These are phyloP conservation scores for Eueides isabella DNA, from an alignment of 1,140 invertebrate species.

Conservation along the genomic window DNA sequence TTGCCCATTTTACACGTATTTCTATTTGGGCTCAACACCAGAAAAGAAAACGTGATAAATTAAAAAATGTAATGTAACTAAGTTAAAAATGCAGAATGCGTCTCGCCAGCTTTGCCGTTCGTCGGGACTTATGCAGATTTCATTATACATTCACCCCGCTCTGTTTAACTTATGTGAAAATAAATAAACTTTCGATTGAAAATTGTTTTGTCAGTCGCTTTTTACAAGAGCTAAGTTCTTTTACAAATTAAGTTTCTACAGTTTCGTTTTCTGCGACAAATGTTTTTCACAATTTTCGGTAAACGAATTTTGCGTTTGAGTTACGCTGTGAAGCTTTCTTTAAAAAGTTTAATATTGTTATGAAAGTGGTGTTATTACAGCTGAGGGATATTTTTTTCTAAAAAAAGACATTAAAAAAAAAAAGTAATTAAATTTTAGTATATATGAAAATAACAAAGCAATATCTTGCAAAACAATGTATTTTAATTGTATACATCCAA, in stretches of 20 bases:
- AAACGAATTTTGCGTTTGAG: slow-evolving; percentile 23
- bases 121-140: slow-evolving; percentile 67
- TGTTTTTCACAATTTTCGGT: slow-evolving; percentile 25
- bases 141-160: slow-evolving; percentile 60
- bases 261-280: slow-evolving; percentile 30
- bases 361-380: too few relatives aligned
- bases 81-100: slow-evolving; percentile 69
- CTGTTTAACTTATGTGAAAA: slow-evolving; percentile 57
- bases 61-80: slow-evolving; percentile 19
- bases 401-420: too few relatives aligned
- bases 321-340: not conserved
- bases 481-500: too few relatives aligned
- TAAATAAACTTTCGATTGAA: slow-evolving; percentile 56
- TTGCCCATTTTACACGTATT: too few relatives aligned
- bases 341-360: not conserved
- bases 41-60: not conserved
- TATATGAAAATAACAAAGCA: too few relatives aligned
- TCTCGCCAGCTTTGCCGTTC: slow-evolving; percentile 61
- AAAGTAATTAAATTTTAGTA: too few relatives aligned
- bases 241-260: slow-evolving; percentile 27
- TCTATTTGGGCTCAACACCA: too few relatives aligned
- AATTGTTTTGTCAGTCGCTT: slow-evolving; percentile 48
- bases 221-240: slow-evolving; percentile 26
- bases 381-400: too few relatives aligned
- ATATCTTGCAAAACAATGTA: too few relatives aligned